Evolutionary conservation across 2,113 vertebrate species (phyloP).

Genomic region (Butastur rufipennis): DNA sequence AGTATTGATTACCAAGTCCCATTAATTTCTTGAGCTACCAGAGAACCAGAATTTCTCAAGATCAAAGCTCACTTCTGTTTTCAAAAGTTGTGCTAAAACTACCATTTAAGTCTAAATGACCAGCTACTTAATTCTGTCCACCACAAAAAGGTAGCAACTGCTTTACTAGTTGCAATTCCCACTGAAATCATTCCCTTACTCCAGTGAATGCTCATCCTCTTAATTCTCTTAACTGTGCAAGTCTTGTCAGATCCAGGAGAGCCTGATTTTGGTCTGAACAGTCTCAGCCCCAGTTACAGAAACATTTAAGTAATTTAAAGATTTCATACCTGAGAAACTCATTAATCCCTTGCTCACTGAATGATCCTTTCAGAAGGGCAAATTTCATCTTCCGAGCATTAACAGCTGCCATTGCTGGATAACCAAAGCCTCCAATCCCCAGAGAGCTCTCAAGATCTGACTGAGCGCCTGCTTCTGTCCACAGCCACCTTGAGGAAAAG

Average conservation of each 20-base stretch:
- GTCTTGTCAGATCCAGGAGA: background rate
- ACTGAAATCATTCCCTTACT: background rate
- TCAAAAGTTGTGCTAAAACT: background rate
- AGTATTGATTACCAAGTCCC: background rate
- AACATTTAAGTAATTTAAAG: background rate
- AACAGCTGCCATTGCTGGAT: conserved; percentile 95
- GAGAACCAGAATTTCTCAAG: background rate
- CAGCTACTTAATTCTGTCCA: background rate
- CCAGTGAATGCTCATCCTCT: background rate
- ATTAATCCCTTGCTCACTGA: conserved; percentile 88
- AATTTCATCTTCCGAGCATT: conserved; percentile 97
- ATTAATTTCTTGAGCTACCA: background rate
- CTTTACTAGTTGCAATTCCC: background rate
- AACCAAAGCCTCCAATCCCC: conserved; percentile 96
- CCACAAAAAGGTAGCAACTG: background rate
- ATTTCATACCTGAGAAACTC: conserved; percentile 79
- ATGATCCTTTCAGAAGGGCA: conserved; percentile 91
- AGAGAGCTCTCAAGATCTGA: conserved; percentile 86
- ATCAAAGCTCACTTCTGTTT: background rate
- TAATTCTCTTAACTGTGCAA: background rate
- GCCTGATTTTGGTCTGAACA: background rate
- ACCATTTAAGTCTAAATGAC: background rate
- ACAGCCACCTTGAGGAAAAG: conserved; percentile 79
- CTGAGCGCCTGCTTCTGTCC: conserved; percentile 93
- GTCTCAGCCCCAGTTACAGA: background rate